Percentiles rank a stretch among this genome's conserved stretches.
These are phyloP conservation scores for Lepus oiostolus DNA, from an alignment of 2,797 vertebrate species.

Conservation along the genomic window DNA sequence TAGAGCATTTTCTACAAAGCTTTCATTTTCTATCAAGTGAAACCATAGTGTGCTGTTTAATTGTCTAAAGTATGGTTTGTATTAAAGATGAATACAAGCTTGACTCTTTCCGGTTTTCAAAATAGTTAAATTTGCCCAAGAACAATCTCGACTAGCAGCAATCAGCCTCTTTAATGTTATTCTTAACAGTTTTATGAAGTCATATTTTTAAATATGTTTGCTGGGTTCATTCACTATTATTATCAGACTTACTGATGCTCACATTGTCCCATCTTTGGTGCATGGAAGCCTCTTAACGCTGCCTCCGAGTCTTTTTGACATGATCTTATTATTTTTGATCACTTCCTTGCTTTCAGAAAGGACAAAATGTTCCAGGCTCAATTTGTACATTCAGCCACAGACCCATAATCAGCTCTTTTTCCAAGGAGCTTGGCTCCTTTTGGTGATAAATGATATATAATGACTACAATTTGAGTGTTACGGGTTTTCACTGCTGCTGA, in stretches of 20 bases:
- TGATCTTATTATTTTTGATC: conserved; percentile 32
- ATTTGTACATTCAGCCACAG: conserved; percentile 59
- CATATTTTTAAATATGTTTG: conserved; percentile 1
- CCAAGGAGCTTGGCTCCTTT: conserved; percentile 53
- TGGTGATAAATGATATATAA: conserved; percentile 64
- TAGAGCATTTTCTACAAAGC: not conserved
- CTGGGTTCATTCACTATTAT: not conserved
- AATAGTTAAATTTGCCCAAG: not conserved
- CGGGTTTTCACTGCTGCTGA: conserved; percentile 15
- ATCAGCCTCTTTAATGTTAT: not conserved
- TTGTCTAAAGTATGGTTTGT: not conserved
- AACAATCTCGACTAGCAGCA: not conserved
- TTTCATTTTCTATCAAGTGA: not conserved
- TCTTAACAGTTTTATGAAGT: conserved; percentile 15
- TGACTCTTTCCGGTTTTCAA: not conserved
- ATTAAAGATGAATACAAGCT: not conserved
- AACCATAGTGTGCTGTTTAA: not conserved
- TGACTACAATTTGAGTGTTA: conserved; percentile 63
- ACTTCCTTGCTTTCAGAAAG: conserved; percentile 32
- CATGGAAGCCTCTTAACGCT: not conserved
- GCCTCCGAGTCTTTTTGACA: not conserved
- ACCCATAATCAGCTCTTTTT: conserved; percentile 68
- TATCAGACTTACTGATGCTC: conserved; percentile 11
- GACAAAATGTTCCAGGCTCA: conserved; percentile 62
- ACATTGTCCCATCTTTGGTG: not conserved